phyloP scores from a whole-genome alignment of 2,797 vertebrate genomes.

The Enteromius mattozi region DNA sequence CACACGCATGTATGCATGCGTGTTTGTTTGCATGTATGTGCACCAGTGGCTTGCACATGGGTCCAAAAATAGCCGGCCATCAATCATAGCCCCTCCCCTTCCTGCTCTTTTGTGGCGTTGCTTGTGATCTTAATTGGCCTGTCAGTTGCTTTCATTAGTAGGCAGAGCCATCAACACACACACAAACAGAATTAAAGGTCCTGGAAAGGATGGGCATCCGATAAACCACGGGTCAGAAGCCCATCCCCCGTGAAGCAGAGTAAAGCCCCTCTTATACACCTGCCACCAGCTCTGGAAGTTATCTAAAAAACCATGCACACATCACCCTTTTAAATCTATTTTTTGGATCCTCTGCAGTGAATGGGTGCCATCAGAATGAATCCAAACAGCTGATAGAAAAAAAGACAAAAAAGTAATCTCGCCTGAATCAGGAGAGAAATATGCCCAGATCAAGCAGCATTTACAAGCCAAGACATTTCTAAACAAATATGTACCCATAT shows the following conservation, averaged over 20 bases:
- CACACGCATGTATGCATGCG: conserved; percentile 42
- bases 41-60: conserved; percentile 66
- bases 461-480: not conserved
- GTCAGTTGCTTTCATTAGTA: conserved; percentile 74
- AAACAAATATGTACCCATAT: not conserved
- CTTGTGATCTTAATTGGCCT: conserved; percentile 78
- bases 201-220: conserved; percentile 51
- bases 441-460: not conserved
- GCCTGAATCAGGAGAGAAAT: not conserved
- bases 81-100: conserved; percentile 27
- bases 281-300: conserved; percentile 71
- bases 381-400: not conserved
- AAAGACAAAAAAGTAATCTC: not conserved
- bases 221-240: conserved; percentile 52
- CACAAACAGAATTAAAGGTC: conserved; percentile 64
- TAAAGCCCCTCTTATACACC: conserved; percentile 77
- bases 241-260: conserved; percentile 55
- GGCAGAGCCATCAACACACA: conserved; percentile 45
- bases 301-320: not conserved
- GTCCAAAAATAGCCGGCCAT: conserved; percentile 25
- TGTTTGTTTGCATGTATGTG: conserved; percentile 50
- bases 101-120: conserved; percentile 41
- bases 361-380: not conserved
- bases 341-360: not conserved
- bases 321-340: not conserved